These are phyloP conservation scores for Rana temporaria DNA, from an alignment of 2,113 vertebrate species.

Conservation along the genomic window DNA sequence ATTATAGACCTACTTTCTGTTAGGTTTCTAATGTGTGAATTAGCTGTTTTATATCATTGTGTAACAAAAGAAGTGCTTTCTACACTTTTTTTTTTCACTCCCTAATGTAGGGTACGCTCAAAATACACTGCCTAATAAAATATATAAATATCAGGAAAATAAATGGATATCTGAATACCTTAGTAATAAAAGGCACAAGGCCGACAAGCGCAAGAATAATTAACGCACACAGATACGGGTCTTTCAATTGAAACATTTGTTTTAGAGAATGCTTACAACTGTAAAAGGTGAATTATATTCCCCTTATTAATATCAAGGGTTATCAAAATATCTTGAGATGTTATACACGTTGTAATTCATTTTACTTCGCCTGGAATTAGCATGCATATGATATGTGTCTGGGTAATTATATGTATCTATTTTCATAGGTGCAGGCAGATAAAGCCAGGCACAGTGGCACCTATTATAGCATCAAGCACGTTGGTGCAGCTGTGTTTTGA, in stretches of 20 bases:
- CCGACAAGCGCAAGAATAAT: neutral
- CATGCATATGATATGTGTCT: conserved; percentile 74
- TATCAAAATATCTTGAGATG: conserved; percentile 62
- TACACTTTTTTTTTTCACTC: neutral
- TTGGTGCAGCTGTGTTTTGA: conserved; percentile 82
- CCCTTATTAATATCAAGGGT: conserved; percentile 46
- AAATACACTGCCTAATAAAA: conserved; percentile 8
- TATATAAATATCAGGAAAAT: conserved; percentile 22
- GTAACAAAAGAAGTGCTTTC: conserved; percentile 3
- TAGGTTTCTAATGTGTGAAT: neutral
- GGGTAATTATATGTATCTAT: conserved; percentile 82
- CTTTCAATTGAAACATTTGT: conserved; percentile 19
- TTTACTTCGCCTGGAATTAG: conserved; percentile 70
- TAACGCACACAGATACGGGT: neutral
- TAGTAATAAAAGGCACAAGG: conserved; percentile 11
- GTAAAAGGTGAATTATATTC: neutral
- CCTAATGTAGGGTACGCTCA: conserved; percentile 6
- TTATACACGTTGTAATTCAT: conserved; percentile 55
- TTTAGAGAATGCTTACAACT: neutral
- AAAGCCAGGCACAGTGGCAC: conserved; percentile 65
- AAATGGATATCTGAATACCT: conserved; percentile 26
- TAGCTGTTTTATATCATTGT: neutral
- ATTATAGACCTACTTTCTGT: neutral
- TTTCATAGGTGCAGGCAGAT: conserved; percentile 77
- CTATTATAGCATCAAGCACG: conserved; percentile 70